Evolutionary conservation across 2,797 vertebrate genomes (phyloP).

Genomic region (Catharus ustulatus): DNA sequence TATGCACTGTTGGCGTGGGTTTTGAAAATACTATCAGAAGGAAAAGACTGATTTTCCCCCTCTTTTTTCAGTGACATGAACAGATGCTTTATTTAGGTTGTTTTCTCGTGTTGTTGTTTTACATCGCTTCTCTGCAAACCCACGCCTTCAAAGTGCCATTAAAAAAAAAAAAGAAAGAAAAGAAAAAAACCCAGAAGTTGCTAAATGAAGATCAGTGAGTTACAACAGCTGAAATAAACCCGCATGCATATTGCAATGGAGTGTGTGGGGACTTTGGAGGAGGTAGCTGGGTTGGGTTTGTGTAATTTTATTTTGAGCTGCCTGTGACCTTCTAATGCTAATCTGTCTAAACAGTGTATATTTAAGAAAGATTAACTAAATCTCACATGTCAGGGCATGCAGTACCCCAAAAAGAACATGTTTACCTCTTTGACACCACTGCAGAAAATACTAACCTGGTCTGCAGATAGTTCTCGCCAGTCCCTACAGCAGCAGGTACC

Average conservation of each 20-base stretch:
- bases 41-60: neutral
- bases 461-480: neutral
- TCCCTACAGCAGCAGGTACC: neutral
- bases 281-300: neutral
- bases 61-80: neutral
- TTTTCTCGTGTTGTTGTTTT: constrained; percentile 51
- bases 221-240: constrained; percentile 61
- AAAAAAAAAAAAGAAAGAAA: neutral
- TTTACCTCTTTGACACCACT: neutral
- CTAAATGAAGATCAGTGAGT: constrained; percentile 49
- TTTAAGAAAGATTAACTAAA: constrained; percentile 11
- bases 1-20: neutral
- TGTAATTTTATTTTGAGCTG: constrained; percentile 3
- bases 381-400: neutral
- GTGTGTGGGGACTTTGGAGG: neutral
- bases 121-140: constrained; percentile 31
- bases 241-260: neutral
- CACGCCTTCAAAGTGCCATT: neutral
- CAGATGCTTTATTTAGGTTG: constrained; percentile 46
- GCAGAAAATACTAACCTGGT: neutral
- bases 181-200: constrained; percentile 63
- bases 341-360: neutral
- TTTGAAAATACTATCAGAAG: constrained; percentile 2
- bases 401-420: neutral
- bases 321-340: neutral